Conservation (phyloP, 2,888 invertebrate genomes). For the Cataglyphis altisquamis region DNA sequence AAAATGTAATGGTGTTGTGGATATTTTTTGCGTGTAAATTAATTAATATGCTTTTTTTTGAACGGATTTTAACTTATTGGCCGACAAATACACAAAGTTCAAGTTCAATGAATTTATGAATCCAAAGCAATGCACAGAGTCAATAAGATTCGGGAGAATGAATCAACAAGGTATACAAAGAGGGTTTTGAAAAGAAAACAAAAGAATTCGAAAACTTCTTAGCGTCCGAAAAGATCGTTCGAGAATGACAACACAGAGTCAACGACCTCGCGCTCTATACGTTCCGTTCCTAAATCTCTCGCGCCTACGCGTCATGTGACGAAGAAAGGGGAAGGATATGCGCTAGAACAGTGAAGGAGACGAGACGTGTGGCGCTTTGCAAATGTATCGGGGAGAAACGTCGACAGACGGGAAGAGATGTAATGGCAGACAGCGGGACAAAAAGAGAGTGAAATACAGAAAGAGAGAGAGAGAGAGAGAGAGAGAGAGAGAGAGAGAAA, state of each 20-base stretch:
- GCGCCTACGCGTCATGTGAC: constrained; percentile 17
- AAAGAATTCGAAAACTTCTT: neutral
- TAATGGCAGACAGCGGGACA: constrained; percentile 65
- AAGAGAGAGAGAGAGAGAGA: no score
- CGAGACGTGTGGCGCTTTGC: constrained; percentile 71
- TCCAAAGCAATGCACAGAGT: neutral
- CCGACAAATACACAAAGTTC: neutral
- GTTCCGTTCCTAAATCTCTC: constrained; percentile 24
- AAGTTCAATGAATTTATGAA: neutral
- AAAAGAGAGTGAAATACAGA: constrained; percentile 50
- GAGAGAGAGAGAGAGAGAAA: constrained; percentile 54
- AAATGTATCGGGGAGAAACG: constrained; percentile 67
- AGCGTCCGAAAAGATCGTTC: neutral
- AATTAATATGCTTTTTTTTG: neutral
- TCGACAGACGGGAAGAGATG: constrained; percentile 70
- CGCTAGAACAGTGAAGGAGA: constrained; percentile 27
- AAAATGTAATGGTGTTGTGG: neutral
- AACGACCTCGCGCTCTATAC: constrained; percentile 10
- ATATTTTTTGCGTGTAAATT: neutral
- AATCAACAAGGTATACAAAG: neutral
- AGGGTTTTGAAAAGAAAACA: neutral
- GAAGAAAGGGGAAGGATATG: constrained; percentile 32
- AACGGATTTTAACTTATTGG: neutral
- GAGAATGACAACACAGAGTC: neutral
- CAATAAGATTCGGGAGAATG: neutral